A percentile compares a stretch with the other conserved stretches of the same genome.
Conservation (phyloP, 2,797 vertebrate genomes). For the Micropoecilia bifurca region DNA sequence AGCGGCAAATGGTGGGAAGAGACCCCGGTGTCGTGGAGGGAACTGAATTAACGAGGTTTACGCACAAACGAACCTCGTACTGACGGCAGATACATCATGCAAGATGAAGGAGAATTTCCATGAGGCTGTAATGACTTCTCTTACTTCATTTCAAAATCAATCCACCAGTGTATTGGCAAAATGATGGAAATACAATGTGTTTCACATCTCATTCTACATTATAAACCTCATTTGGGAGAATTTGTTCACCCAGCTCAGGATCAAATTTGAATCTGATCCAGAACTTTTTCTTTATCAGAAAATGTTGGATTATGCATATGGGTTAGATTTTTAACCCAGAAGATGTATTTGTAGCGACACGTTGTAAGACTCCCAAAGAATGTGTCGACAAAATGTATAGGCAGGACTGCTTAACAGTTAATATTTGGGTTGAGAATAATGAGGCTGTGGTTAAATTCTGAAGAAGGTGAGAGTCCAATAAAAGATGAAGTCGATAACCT, state of each 20-base stretch:
- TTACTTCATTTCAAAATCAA: constrained; percentile 50
- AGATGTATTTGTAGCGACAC: background rate
- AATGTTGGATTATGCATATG: background rate
- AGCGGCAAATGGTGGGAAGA: constrained; percentile 69
- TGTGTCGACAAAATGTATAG: background rate
- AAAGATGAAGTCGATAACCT: background rate
- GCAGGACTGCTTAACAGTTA: background rate
- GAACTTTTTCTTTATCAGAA: background rate
- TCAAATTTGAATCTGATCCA: background rate
- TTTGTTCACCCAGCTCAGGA: background rate
- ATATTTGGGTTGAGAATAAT: background rate
- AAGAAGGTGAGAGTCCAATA: background rate
- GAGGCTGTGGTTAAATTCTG: background rate
- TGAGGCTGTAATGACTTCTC: constrained; percentile 47
- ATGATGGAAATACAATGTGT: constrained; percentile 17
- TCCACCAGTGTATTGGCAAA: background rate
- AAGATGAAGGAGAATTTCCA: constrained; percentile 62
- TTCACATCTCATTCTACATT: constrained; percentile 6
- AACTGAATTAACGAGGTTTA: constrained; percentile 71
- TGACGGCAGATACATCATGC: constrained; percentile 60
- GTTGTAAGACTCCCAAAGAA: background rate
- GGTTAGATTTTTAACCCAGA: background rate
- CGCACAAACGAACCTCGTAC: constrained; percentile 58
- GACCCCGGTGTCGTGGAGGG: constrained; percentile 52
- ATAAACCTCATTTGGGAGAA: constrained; percentile 2